These are phyloP conservation scores for Varanus salvator DNA, from an alignment of 2,113 vertebrate genomes.

Conservation along the genomic window DNA sequence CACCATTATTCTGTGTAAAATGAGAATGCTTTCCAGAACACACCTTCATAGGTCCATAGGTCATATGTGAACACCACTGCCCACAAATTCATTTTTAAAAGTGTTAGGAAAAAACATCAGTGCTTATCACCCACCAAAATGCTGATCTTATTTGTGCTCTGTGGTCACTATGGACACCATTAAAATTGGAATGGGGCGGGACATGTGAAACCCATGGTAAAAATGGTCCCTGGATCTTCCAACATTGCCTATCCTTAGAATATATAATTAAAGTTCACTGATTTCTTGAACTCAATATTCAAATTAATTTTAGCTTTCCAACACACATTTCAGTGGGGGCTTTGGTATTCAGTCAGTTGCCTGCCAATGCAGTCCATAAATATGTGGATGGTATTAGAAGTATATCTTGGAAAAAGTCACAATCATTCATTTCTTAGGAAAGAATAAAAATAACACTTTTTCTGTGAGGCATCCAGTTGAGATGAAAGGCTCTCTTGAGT, in stretches of 20 bases:
- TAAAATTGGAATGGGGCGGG: too few relatives aligned
- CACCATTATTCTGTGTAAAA: background rate
- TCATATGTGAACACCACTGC: too few relatives aligned
- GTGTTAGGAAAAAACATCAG: too few relatives aligned
- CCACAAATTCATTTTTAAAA: too few relatives aligned
- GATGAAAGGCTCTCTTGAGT: conserved; percentile 5
- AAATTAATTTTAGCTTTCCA: background rate
- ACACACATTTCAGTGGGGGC: background rate
- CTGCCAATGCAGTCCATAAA: background rate
- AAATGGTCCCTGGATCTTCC: too few relatives aligned
- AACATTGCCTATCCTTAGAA: too few relatives aligned
- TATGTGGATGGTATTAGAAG: background rate
- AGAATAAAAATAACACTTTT: background rate
- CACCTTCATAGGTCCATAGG: too few relatives aligned
- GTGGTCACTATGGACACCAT: too few relatives aligned
- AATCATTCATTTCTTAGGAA: background rate
- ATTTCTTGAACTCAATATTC: background rate
- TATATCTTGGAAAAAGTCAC: background rate
- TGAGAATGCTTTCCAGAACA: background rate
- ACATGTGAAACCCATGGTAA: too few relatives aligned
- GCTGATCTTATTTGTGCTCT: too few relatives aligned
- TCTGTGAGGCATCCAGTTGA: background rate
- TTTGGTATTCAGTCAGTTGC: background rate
- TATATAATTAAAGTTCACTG: background rate
- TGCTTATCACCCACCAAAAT: too few relatives aligned